A percentile compares a stretch with the other conserved stretches of the same genome.
Conservation (phyloP, 2,888 invertebrate genomes). For the Polyommatus icarus region DNA sequence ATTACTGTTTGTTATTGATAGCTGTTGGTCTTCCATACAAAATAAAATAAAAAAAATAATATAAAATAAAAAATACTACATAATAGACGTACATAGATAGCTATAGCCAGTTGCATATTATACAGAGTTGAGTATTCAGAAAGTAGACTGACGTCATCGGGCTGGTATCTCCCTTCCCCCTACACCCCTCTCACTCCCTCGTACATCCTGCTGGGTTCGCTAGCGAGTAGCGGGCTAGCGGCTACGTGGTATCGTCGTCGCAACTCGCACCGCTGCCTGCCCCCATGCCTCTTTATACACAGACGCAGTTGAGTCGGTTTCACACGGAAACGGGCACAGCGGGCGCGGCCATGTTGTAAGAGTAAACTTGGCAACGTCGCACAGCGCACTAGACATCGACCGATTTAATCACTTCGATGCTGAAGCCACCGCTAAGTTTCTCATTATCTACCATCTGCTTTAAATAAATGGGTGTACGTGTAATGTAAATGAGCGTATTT, state of each 20-base stretch:
- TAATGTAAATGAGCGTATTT: conserved; percentile 7
- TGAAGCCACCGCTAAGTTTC: conserved; percentile 54
- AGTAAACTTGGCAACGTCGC: conserved; percentile 78
- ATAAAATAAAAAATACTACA: too few species aligned
- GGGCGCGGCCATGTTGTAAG: conserved; percentile 78
- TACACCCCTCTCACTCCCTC: conserved; percentile 40
- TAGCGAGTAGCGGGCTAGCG: background rate
- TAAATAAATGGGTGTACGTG: conserved; percentile 23
- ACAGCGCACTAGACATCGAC: conserved; percentile 78
- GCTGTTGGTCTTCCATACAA: too few species aligned
- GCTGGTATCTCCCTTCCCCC: conserved; percentile 59
- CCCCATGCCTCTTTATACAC: conserved; percentile 55
- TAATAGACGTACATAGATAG: background rate
- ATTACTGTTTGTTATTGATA: too few species aligned
- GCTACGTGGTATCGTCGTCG: conserved; percentile 45
- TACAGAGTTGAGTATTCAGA: conserved; percentile 56
- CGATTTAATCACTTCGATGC: conserved; percentile 65
- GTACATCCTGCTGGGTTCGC: conserved; percentile 54
- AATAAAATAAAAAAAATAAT: too few species aligned
- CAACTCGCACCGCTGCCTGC: conserved; percentile 46
- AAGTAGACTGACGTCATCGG: conserved; percentile 73
- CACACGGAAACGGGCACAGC: conserved; percentile 79
- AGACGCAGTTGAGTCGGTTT: conserved; percentile 72
- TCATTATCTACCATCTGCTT: conserved; percentile 45
- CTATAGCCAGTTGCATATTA: conserved; percentile 36